phyloP scores from a whole-genome alignment of 2,888 invertebrate genomes.

The Himalopsyche kuldschensis region DNA sequence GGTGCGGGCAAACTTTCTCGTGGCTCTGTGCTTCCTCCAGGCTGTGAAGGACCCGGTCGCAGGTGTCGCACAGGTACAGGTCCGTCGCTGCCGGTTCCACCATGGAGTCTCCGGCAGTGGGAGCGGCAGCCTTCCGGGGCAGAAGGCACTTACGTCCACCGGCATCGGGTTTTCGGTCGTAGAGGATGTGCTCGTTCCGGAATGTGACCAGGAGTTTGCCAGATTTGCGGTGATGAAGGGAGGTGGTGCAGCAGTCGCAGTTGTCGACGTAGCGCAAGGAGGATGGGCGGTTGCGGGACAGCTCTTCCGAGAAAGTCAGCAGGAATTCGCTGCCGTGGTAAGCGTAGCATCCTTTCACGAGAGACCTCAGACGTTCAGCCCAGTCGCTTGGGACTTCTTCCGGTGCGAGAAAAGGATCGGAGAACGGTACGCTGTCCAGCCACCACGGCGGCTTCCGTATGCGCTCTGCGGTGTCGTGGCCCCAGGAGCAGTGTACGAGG shows the following conservation, averaged over 20 bases:
- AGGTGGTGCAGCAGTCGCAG: slow-evolving; percentile 69
- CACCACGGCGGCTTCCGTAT: slow-evolving; percentile 71
- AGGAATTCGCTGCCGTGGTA: slow-evolving; percentile 73
- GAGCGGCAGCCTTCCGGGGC: slow-evolving; percentile 48
- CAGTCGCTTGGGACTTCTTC: slow-evolving; percentile 55
- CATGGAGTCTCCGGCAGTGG: slow-evolving; percentile 49
- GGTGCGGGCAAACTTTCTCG: slow-evolving; percentile 53
- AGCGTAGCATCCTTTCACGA: slow-evolving; percentile 71
- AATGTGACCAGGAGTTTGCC: slow-evolving; percentile 72
- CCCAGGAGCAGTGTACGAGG: slow-evolving; percentile 76
- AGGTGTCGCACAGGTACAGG: slow-evolving; percentile 75
- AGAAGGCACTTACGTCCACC: slow-evolving; percentile 51
- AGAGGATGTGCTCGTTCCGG: slow-evolving; percentile 72
- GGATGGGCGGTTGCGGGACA: slow-evolving; percentile 66
- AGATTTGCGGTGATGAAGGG: slow-evolving; percentile 66
- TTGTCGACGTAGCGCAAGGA: slow-evolving; percentile 71
- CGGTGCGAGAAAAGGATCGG: slow-evolving; percentile 66
- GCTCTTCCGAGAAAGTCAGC: slow-evolving; percentile 69
- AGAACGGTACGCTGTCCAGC: slow-evolving; percentile 67
- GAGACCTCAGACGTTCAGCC: slow-evolving; percentile 64
- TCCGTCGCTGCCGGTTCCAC: slow-evolving; percentile 63
- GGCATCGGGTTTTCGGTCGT: slow-evolving; percentile 45
- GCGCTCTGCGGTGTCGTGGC: slow-evolving; percentile 61
- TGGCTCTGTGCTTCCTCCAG: slow-evolving; percentile 50
- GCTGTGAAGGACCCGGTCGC: slow-evolving; percentile 71